These are phyloP conservation scores for Lampris incognitus DNA, from an alignment of 2,113 vertebrate genomes.

Conservation along the genomic window DNA sequence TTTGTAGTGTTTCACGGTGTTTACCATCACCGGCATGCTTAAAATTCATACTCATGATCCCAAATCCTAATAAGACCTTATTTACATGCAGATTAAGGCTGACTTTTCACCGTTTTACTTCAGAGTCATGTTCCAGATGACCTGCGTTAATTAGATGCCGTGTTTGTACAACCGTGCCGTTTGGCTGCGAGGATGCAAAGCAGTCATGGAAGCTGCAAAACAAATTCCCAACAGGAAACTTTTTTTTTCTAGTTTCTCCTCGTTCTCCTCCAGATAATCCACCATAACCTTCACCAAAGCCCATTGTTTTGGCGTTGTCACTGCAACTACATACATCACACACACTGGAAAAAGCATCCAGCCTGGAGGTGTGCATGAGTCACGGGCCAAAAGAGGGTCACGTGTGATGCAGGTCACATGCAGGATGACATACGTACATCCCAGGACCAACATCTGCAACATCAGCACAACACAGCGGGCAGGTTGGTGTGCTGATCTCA, in stretches of 20 bases:
- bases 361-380: too few species aligned
- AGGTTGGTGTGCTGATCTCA: background rate
- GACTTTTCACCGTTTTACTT: slow-evolving; percentile 22
- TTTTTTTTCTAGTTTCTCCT: too few species aligned
- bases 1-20: too few species aligned
- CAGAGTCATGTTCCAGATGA: slow-evolving; percentile 21
- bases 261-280: too few species aligned
- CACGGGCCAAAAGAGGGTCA: background rate
- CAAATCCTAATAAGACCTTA: slow-evolving; percentile 15
- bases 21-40: background rate
- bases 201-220: background rate
- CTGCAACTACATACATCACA: too few species aligned
- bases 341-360: too few species aligned
- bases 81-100: slow-evolving; percentile 4
- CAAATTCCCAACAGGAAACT: too few species aligned
- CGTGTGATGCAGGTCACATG: background rate
- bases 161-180: background rate
- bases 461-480: background rate
- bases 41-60: slow-evolving; percentile 22
- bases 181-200: too few species aligned
- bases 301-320: too few species aligned
- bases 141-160: slow-evolving; percentile 24
- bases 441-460: background rate
- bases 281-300: too few species aligned
- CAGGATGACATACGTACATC: background rate